These are phyloP conservation scores for Diachrysia chrysitis DNA, from an alignment of 2,888 invertebrate species.

Conservation along the genomic window DNA sequence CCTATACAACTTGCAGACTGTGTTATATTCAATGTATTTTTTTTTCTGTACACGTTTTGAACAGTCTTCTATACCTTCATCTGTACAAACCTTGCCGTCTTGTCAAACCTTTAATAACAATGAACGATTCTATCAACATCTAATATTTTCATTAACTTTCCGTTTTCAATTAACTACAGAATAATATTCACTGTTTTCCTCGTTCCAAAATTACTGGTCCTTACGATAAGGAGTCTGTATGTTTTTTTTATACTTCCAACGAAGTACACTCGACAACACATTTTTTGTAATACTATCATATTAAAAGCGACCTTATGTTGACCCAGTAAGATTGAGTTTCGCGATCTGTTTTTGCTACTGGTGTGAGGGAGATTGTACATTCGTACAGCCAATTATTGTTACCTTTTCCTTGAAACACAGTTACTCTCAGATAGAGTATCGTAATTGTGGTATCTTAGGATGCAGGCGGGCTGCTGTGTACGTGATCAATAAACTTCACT, in stretches of 20 bases:
- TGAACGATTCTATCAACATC: not conserved
- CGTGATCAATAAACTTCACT: slow-evolving; percentile 23
- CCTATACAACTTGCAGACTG: too few species aligned
- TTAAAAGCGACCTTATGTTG: not conserved
- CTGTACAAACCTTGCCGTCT: not conserved
- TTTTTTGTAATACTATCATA: not conserved
- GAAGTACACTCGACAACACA: slow-evolving; percentile 10
- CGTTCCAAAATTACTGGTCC: slow-evolving; percentile 18
- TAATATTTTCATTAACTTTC: slow-evolving; percentile 4
- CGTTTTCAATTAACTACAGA: slow-evolving; percentile 1
- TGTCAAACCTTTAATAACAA: not conserved
- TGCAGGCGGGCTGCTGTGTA: slow-evolving; percentile 9
- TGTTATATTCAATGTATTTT: too few species aligned
- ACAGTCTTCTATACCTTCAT: too few species aligned
- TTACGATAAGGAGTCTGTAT: slow-evolving; percentile 10
- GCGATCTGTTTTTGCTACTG: not conserved
- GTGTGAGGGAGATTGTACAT: not conserved
- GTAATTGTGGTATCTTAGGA: slow-evolving; percentile 20
- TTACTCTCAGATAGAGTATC: slow-evolving; percentile 9
- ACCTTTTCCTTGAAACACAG: slow-evolving; percentile 12
- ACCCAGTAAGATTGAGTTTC: not conserved
- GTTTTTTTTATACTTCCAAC: slow-evolving; percentile 11
- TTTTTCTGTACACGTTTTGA: too few species aligned
- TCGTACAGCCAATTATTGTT: slow-evolving; percentile 15
- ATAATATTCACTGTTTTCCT: slow-evolving; percentile 1